These are phyloP conservation scores for Amblyornis subalaris DNA, from an alignment of 2,113 vertebrate species.

Conservation along the genomic window DNA sequence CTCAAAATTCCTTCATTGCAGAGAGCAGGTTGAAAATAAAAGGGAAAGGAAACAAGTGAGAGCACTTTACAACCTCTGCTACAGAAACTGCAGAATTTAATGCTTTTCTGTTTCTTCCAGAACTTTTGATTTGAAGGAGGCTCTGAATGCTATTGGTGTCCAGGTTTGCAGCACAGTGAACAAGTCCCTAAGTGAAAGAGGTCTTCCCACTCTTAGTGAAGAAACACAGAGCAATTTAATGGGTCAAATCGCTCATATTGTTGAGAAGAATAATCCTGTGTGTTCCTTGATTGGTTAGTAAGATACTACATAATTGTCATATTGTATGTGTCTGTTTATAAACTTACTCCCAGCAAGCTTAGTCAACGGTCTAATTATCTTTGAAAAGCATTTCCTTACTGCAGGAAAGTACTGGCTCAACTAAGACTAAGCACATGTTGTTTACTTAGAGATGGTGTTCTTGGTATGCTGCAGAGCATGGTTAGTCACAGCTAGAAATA, in stretches of 20 bases:
- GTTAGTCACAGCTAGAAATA: background rate
- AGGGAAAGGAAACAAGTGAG: background rate
- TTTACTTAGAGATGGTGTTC: background rate
- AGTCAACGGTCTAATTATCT: background rate
- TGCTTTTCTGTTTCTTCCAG: conserved; percentile 58
- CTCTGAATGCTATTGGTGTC: conserved; percentile 77
- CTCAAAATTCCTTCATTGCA: background rate
- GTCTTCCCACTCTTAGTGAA: conserved; percentile 70
- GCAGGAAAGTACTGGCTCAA: background rate
- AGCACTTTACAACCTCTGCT: background rate
- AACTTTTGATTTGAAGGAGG: conserved; percentile 80
- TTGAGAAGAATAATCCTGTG: conserved; percentile 83
- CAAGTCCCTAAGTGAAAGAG: conserved; percentile 79
- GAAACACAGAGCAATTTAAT: conserved; percentile 79
- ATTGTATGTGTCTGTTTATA: background rate
- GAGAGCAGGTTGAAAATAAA: background rate
- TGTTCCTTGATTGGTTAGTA: conserved; percentile 85
- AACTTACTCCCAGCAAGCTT: background rate
- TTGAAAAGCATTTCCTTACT: background rate
- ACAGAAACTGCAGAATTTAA: background rate
- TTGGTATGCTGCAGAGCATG: background rate
- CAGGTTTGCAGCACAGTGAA: conserved; percentile 86
- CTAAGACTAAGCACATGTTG: background rate
- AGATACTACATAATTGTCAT: background rate
- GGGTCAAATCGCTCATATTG: conserved; percentile 84